These are phyloP conservation scores for Leucania comma DNA, from an alignment of 2,888 invertebrate genomes.

Conservation along the genomic window DNA sequence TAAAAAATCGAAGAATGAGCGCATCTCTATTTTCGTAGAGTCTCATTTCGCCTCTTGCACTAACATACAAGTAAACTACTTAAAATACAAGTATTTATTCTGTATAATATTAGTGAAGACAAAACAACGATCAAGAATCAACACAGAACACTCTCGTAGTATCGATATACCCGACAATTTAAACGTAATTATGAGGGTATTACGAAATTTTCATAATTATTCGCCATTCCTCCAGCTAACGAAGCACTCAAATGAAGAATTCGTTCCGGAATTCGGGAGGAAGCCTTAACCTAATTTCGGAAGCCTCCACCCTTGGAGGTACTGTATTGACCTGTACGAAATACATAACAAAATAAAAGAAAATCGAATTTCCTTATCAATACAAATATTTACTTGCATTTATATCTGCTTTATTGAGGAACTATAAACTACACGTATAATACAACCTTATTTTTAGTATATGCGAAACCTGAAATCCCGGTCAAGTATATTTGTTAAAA, in stretches of 20 bases:
- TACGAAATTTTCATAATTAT: slow-evolving; percentile 67
- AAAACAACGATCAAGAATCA: slow-evolving; percentile 18
- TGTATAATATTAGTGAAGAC: too few species aligned
- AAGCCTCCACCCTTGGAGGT: slow-evolving; percentile 6
- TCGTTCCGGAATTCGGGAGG: slow-evolving; percentile 60
- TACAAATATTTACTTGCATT: background rate
- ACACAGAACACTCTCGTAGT: background rate
- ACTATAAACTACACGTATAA: too few species aligned
- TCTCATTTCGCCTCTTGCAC: too few species aligned
- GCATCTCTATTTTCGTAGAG: too few species aligned
- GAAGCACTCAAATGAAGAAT: slow-evolving; percentile 67
- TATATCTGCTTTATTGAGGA: background rate
- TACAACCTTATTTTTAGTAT: too few species aligned
- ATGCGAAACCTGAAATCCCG: too few species aligned
- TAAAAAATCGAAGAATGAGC: too few species aligned
- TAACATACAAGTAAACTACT: too few species aligned
- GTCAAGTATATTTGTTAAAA: too few species aligned
- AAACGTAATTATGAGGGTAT: slow-evolving; percentile 62
- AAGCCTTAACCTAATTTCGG: slow-evolving; percentile 64
- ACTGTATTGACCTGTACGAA: slow-evolving; percentile 41
- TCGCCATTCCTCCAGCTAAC: slow-evolving; percentile 59
- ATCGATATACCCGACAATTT: slow-evolving; percentile 44
- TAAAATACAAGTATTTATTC: too few species aligned
- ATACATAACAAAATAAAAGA: slow-evolving; percentile 27
- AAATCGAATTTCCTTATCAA: too few species aligned